Percentiles rank a stretch among this genome's conserved stretches.
Conservation (phyloP, 2,113 vertebrate genomes). For the Prietella phreatophila region DNA sequence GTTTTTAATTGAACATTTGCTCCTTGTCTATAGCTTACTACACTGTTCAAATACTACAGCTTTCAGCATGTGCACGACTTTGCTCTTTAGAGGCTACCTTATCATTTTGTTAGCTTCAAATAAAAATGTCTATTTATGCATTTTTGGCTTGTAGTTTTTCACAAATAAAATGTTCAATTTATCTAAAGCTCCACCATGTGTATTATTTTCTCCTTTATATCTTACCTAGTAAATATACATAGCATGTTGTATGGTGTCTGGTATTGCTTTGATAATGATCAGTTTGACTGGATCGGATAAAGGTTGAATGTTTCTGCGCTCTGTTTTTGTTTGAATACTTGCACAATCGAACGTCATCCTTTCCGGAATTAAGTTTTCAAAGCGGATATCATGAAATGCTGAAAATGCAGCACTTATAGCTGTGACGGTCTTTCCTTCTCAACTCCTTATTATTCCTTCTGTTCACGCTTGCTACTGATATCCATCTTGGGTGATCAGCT, state of each 20-base stretch:
- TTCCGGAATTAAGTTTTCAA: background rate
- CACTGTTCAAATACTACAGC: conserved; percentile 98
- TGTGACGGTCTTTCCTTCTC: background rate
- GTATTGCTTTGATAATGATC: background rate
- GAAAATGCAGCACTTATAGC: background rate
- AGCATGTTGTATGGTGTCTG: background rate
- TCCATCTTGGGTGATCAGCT: background rate
- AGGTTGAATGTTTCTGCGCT: background rate
- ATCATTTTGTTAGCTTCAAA: conserved; percentile 96
- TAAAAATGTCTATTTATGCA: conserved; percentile 99
- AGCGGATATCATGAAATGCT: background rate
- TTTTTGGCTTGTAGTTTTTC: conserved; percentile 99
- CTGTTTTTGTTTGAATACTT: background rate
- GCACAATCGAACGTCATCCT: background rate
- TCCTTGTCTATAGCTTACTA: conserved; percentile 96
- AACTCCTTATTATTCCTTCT: background rate
- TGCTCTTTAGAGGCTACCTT: conserved; percentile 95
- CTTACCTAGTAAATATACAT: background rate
- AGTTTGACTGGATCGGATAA: background rate
- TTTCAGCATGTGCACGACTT: conserved; percentile 99
- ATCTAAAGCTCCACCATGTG: conserved; percentile 61
- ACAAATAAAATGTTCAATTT: conserved; percentile 99
- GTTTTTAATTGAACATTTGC: conserved; percentile 79
- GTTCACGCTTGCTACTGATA: background rate
- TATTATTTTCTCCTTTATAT: conserved; percentile 27